phyloP scores from a whole-genome alignment of 2,888 invertebrate species.

The Tromatobia lineatoria region DNA sequence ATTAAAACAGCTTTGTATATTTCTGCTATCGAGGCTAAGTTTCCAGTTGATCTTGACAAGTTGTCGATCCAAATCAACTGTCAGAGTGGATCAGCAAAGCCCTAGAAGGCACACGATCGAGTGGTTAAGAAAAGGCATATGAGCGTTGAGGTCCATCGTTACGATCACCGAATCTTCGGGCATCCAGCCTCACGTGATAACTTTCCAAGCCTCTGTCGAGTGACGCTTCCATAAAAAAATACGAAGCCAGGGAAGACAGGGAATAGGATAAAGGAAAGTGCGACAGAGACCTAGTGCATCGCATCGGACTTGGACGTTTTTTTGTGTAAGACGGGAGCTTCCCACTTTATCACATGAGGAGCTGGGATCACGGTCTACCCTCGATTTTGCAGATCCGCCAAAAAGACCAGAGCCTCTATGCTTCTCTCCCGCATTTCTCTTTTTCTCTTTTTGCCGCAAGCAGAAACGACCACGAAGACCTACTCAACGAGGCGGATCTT shows the following conservation, averaged over 20 bases:
- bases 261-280: not conserved
- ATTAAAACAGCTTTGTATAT: not conserved
- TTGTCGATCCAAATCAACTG: slow-evolving; percentile 10
- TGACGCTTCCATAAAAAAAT: slow-evolving; percentile 68
- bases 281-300: slow-evolving; percentile 44
- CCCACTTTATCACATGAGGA: slow-evolving; percentile 69
- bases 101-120: slow-evolving; percentile 3
- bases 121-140: not conserved
- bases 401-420: slow-evolving; percentile 46
- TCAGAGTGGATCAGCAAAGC: not conserved
- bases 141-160: slow-evolving; percentile 18
- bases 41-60: slow-evolving; percentile 29
- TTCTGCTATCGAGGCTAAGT: not conserved
- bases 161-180: not conserved
- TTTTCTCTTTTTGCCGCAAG: slow-evolving; percentile 47
- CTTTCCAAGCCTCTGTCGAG: slow-evolving; percentile 40
- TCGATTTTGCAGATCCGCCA: slow-evolving; percentile 64
- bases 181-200: slow-evolving; percentile 44
- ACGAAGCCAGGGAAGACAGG: slow-evolving; percentile 51
- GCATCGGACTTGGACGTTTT: slow-evolving; percentile 58
- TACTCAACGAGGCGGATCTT: slow-evolving; percentile 69
- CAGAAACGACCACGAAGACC: slow-evolving; percentile 59
- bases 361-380: slow-evolving; percentile 55
- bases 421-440: slow-evolving; percentile 39
- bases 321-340: slow-evolving; percentile 66